Base-by-base conservation (phyloP, 1,140 invertebrate genomes). In the Achatina immaculata region DNA sequence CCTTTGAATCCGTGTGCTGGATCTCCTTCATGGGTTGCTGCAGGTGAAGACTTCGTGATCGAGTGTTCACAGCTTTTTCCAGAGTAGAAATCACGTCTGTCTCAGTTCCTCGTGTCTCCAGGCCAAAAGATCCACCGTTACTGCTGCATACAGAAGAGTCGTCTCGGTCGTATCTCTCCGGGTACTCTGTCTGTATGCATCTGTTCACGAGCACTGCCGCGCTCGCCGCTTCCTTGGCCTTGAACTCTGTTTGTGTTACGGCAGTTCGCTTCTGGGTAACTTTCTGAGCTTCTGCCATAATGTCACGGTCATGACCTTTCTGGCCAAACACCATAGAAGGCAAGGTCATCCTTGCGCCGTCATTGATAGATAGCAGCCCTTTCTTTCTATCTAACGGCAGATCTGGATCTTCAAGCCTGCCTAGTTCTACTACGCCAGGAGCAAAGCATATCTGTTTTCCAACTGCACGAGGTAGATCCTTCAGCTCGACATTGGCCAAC, bases 11-110 rank as follows among this genome's bases (percentile, higher is more conserved):
- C 28, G 81, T 74, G 28, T 40, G 21, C 58, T 78, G 55, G 11
- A 43, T 4, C 76, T 43, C 79, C 42, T 4, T 81, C 43, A 71
- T 74, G 0, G 58, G 14, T 31, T 62, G 28, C 78, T 45, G 31
- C 1, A n/a, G 51, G 66, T 83, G 82, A 0, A 88, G 83, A 51
- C 85, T 86, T 40, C 87, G 81, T 11, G 89, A 88, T 77, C 88
- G 82, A 0, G 89, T 90, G 83, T 90, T 90, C 24, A 89, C 88
- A 16, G 85, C 88, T 75, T 89, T 90, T 65, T 90, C 88, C 45
- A 81, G 73, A 0, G 86, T 88, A 62, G 84, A 85, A 21, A 89
- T 81, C 2, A 73, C 51, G 73, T 90, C 90, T 1, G 89, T 90
- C 62, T 83, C 85, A 14, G 83, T 87, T n/a, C 84, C 81, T 80